phyloP scores from a whole-genome alignment of 2,888 invertebrate genomes.

The Operophtera brumata region DNA sequence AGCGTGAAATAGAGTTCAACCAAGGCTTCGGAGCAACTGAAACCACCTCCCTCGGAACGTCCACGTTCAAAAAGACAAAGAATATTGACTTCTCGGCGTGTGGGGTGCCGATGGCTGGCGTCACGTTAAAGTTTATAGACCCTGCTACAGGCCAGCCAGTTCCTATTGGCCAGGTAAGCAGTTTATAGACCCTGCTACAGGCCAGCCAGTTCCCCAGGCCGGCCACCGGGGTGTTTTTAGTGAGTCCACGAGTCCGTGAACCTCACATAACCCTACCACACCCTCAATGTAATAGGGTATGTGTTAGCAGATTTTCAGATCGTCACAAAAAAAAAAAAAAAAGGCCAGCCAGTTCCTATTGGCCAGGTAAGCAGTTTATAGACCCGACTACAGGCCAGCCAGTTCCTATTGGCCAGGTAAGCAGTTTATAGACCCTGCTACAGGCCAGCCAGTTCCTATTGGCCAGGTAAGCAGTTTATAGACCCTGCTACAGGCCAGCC shows the following conservation, averaged over 20 bases:
- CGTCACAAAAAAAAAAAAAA: too few species aligned
- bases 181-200: too few species aligned
- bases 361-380: too few species aligned
- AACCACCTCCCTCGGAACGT: constrained; percentile 58
- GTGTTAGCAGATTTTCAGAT: too few species aligned
- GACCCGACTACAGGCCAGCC: constrained; percentile 58
- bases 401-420: constrained; percentile 64
- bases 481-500: constrained; percentile 58
- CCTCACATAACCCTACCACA: too few species aligned
- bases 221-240: too few species aligned
- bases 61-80: constrained; percentile 48
- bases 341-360: constrained; percentile 53
- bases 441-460: too few species aligned
- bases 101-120: constrained; percentile 58
- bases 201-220: too few species aligned
- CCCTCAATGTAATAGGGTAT: too few species aligned
- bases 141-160: constrained; percentile 57
- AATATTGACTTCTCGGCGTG: constrained; percentile 58
- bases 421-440: too few species aligned
- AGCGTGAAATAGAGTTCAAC: constrained; percentile 61
- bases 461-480: too few species aligned
- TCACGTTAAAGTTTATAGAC: constrained; percentile 60
- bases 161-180: constrained; percentile 63
- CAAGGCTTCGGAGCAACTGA: constrained; percentile 74
- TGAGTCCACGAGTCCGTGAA: too few species aligned